Base-by-base conservation (phyloP, 2,113 vertebrate species). In the Verasper variegatus region DNA sequence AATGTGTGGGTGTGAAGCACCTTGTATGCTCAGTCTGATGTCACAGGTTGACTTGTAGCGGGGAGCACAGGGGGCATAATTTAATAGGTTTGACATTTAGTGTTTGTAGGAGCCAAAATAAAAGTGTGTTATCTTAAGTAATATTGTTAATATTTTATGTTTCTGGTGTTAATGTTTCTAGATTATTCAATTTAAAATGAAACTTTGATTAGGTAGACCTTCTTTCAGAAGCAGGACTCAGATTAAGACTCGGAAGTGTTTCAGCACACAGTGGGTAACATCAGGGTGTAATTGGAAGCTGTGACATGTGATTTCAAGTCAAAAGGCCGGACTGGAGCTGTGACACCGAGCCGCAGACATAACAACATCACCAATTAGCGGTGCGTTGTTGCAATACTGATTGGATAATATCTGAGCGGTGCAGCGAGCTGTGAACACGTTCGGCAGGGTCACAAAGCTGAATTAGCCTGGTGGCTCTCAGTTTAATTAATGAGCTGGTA, bases 401-500 rank as follows among this genome's bases (percentile, higher is more conserved):
- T 84, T 76, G 74, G 83, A 81, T 88, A 73, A 81, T 83, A 85
- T 89, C 72, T 63, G 69, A 86, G 84, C 20, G 17, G 78, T 6
- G 72, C 76, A 69, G 77, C 20, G 80, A 88, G 78, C 87, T 71
- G 67, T 81, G 74, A 87, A 80, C 68, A 77, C 54, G 66, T 76
- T 81, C 70, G 61, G 70, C 72, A 2, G 72, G 85, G 82, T 88
- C 83, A 90, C 76, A 71, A 59, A 85, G 88, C 74, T 66, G 81
- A 89, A 91, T 89, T 87, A 83, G 78, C 78, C 74, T 37, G 83
- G 81, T 78, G 67, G 76, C 85, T 78, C 71, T 80, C 45, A 20
- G 78, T 84, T 83, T 90, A 91, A 93, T 92, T 90, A 89, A 89
- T 81, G 83, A 89, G 74, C 85, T 52, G 15, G 71, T 80, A 68